phyloP scores from a whole-genome alignment of 2,888 invertebrate species.

The Athetis lepigone region DNA sequence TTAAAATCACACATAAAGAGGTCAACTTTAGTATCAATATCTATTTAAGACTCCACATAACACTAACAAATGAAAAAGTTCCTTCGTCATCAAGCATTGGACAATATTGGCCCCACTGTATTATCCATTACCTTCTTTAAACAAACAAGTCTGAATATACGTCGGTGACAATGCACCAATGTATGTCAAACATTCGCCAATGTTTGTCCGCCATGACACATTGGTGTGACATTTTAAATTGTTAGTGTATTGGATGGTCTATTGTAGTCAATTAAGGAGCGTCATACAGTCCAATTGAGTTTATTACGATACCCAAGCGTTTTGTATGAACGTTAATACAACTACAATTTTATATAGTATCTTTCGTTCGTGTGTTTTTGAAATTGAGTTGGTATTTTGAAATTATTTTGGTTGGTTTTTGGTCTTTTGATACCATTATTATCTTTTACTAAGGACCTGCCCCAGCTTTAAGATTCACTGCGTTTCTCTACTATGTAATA shows the following conservation, averaged over 20 bases:
- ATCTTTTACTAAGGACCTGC: no score
- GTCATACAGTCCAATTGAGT: slow-evolving; percentile 83
- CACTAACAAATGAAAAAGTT: slow-evolving; percentile 42
- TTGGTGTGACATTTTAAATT: slow-evolving; percentile 57
- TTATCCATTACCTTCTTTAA: slow-evolving; percentile 9
- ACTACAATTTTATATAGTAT: slow-evolving; percentile 51
- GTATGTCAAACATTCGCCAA: slow-evolving; percentile 21
- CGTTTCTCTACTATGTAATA: no score
- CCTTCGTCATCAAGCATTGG: neutral
- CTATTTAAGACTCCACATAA: slow-evolving; percentile 52
- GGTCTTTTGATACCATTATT: neutral
- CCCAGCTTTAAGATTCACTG: no score
- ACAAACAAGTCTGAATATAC: fast-evolving
- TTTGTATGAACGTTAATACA: slow-evolving; percentile 66
- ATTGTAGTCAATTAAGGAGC: slow-evolving; percentile 85
- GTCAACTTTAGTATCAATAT: slow-evolving; percentile 59
- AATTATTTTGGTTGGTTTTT: neutral
- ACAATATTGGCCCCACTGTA: slow-evolving; percentile 20
- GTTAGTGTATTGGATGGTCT: slow-evolving; percentile 66
- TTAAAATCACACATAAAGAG: slow-evolving; percentile 57
- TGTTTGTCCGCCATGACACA: slow-evolving; percentile 20
- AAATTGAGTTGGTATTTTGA: neutral
- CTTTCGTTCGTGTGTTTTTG: slow-evolving; percentile 21
- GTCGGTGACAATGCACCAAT: neutral
- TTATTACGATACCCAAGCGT: slow-evolving; percentile 69